Evolutionary conservation across 2,888 invertebrate species (phyloP).

Genomic region (Sinopyrophorus schimmeli): DNA sequence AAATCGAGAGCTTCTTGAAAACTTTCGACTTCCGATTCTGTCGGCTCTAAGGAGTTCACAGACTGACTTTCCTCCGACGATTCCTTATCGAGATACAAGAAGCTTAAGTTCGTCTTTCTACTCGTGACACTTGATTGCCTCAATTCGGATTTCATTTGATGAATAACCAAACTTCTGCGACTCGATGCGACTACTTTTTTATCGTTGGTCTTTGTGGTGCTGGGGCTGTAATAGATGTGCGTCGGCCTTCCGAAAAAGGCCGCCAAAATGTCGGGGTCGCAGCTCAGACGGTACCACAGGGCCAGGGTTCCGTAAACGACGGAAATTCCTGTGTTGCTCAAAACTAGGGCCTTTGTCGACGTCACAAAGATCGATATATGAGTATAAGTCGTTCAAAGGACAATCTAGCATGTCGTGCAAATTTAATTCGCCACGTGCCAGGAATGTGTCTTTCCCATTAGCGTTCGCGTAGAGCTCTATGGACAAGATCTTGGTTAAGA

Average conservation of each 20-base stretch:
- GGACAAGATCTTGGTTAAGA: conserved; percentile 10
- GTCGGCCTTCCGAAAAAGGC: not conserved
- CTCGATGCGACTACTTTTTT: no score
- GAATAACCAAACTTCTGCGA: not conserved
- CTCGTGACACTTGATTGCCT: conserved; percentile 12
- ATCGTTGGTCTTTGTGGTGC: not conserved
- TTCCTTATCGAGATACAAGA: not conserved
- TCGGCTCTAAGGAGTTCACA: conserved; percentile 14
- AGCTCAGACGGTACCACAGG: conserved; percentile 16
- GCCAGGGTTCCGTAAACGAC: conserved; percentile 14
- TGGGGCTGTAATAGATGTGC: conserved; percentile 7
- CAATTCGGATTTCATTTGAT: not conserved
- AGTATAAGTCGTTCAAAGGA: conserved; percentile 15
- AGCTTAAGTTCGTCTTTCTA: conserved; percentile 2
- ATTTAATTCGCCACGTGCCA: conserved; percentile 26
- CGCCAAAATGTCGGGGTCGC: conserved; percentile 4
- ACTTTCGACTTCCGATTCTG: conserved; percentile 35
- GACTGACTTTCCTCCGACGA: not conserved
- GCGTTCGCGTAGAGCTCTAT: conserved; percentile 21
- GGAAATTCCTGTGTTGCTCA: conserved; percentile 15
- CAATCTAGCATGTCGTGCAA: conserved; percentile 15
- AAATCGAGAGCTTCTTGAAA: conserved; percentile 41
- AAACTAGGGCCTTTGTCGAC: conserved; percentile 17
- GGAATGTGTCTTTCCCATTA: conserved; percentile 15
- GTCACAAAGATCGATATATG: conserved; percentile 16